Evolutionary conservation across 2,113 vertebrate species (phyloP), one percentile per base, ranked within the genome.

Genomic region (Aythya baeri): DNA sequence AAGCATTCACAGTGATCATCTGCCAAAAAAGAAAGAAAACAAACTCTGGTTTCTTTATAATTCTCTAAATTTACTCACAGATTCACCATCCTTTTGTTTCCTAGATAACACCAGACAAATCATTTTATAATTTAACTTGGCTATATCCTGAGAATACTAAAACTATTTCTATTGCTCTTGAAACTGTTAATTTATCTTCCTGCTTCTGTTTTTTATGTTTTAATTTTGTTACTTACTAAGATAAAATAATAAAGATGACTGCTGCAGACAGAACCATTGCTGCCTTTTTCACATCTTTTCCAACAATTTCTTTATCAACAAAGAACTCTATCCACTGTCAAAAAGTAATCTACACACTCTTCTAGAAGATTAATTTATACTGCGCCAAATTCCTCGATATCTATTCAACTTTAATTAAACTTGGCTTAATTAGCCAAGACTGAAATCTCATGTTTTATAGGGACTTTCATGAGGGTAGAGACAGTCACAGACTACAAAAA

Each of bases 1-100:
- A 98, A 88, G 99, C 99, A 95, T 99, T 99, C 98, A 99, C 99
- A 97, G 99, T 99, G 97, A 99, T 99, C 98, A 99, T 99, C 99
- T 99, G 97, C 23, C 81, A 93, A 97, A 94, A 94, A 2, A 71
- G 92, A 78, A 83, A 54, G 97, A 94, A 92, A 36, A 78, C 81
- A 73, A 8, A 5, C 10, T 52, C 16, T 75, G 18, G 46, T 94
- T 94, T 97, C 36, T 96, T 89, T 11, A 22, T 17, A 77, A 34
- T 94, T 89, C 38, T 84, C 44, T 67, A 77, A 63, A 88, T 13
- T 38, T 5, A 50, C 6, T 68, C 36, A 68, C 5, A 49, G 22
- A 62, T 65, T 78, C 32, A 82, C 2, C 11, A 65, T 29, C 22
- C 58, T 38, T 54, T 21, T 71, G 14, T 34, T 63, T 62, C 46